phyloP scores from a whole-genome alignment of 2,888 invertebrate species.

The Dryobota labecula region DNA sequence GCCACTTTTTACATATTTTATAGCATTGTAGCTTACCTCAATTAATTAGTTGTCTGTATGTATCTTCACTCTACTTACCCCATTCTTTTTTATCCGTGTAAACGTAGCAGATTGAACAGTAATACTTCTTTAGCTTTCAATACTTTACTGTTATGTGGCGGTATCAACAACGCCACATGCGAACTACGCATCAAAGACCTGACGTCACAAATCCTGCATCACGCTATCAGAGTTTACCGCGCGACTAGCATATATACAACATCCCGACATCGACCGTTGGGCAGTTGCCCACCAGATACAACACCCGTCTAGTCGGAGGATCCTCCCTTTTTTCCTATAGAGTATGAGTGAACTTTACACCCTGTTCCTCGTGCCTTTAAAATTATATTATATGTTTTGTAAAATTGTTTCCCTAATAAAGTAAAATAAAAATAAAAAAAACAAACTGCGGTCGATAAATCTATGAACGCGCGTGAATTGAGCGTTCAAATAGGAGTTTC shows the following conservation, averaged over 20 bases:
- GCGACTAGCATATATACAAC: too few relatives aligned
- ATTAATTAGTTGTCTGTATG: not conserved
- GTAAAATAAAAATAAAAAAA: not conserved
- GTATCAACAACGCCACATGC: too few relatives aligned
- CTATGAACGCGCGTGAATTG: not conserved
- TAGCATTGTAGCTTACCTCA: not conserved
- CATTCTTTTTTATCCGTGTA: not conserved
- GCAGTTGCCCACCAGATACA: too few relatives aligned
- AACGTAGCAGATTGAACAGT: not conserved
- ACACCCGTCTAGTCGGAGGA: too few relatives aligned
- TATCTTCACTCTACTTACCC: not conserved
- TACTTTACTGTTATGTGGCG: not conserved
- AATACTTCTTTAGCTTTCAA: not conserved
- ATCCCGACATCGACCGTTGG: too few relatives aligned
- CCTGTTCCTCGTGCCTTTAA: too few relatives aligned
- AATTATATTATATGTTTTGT: too few relatives aligned
- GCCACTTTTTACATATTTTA: not conserved
- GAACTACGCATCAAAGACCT: too few relatives aligned
- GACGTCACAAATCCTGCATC: too few relatives aligned
- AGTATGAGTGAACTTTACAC: too few relatives aligned
- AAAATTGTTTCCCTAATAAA: not conserved
- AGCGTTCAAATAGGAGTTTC: not conserved
- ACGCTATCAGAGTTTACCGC: too few relatives aligned
- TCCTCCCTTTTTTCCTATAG: too few relatives aligned
- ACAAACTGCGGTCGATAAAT: not conserved